A percentile compares a stretch with the other conserved stretches of the same genome.
phyloP scores from a whole-genome alignment of 2,797 vertebrate species.

The Pangasius larnaudii region DNA sequence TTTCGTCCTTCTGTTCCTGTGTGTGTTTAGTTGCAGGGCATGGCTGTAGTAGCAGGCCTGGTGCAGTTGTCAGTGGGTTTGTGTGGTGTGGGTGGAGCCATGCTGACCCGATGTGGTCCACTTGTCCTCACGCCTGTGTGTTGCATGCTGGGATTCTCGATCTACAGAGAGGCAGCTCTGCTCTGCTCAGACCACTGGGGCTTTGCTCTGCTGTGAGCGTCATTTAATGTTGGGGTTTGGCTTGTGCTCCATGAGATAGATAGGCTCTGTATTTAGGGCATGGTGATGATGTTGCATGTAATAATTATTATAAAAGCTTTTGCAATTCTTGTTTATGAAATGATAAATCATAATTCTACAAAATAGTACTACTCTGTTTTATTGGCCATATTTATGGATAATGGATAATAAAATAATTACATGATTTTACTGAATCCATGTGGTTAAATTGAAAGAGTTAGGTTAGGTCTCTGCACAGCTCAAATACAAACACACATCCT shows the following conservation, averaged over 20 bases:
- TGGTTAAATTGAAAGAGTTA: background rate
- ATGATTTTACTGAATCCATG: background rate
- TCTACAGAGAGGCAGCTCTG: slow-evolving; percentile 80
- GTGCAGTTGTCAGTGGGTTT: slow-evolving; percentile 75
- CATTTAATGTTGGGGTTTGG: background rate
- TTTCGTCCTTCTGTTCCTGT: background rate
- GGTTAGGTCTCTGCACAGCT: background rate
- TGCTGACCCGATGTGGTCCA: slow-evolving; percentile 72
- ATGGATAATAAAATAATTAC: background rate
- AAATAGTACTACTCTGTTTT: background rate
- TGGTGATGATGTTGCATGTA: background rate
- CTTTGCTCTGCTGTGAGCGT: slow-evolving; percentile 75
- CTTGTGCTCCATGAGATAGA: background rate
- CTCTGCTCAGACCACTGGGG: slow-evolving; percentile 83
- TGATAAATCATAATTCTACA: background rate
- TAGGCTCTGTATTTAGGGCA: background rate
- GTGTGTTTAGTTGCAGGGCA: slow-evolving; percentile 78
- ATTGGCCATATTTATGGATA: background rate
- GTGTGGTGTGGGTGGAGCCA: slow-evolving; percentile 70
- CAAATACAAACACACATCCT: background rate
- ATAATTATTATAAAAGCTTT: too few relatives aligned
- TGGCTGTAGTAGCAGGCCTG: slow-evolving; percentile 77
- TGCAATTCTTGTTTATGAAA: background rate
- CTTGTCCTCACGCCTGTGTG: slow-evolving; percentile 83
- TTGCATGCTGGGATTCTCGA: slow-evolving; percentile 80